phyloP scores from a whole-genome alignment of 2,113 vertebrate species.

The Forbesichthys papilliferus region DNA sequence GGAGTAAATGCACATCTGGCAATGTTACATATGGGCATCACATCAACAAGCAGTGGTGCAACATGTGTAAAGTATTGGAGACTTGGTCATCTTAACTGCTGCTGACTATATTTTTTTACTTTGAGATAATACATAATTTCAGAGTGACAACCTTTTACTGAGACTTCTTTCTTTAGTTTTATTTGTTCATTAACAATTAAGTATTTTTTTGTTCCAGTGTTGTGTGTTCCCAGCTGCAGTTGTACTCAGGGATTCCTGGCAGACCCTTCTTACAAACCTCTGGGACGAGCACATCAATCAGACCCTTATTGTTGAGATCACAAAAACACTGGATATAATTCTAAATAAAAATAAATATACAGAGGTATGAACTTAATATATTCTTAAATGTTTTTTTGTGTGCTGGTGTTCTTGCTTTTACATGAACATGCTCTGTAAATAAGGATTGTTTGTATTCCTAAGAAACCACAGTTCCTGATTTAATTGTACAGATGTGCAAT shows the following conservation, averaged over 20 bases:
- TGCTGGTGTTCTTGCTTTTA: background rate
- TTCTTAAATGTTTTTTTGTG: background rate
- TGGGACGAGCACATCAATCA: conserved; percentile 68
- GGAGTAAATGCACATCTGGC: no score
- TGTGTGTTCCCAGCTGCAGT: conserved; percentile 73
- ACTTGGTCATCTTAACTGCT: no score
- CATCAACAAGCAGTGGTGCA: no score
- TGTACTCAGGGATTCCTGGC: conserved; percentile 73
- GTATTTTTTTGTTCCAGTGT: conserved; percentile 61
- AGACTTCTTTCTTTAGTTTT: conserved; percentile 13
- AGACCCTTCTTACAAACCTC: conserved; percentile 63
- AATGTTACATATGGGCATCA: no score
- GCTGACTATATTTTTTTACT: no score
- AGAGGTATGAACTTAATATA: conserved; percentile 31
- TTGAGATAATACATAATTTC: no score
- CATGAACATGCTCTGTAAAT: no score
- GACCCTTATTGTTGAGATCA: conserved; percentile 61
- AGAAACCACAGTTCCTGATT: background rate
- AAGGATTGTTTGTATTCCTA: no score
- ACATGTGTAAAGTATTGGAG: background rate
- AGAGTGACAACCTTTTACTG: background rate
- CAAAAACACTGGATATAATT: conserved; percentile 60
- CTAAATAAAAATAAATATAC: conserved; percentile 55
- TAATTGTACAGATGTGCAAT: background rate
- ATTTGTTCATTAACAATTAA: background rate